Evolutionary conservation across 2,888 invertebrate genomes (phyloP), one percentile per base, ranked within the genome.

Genomic region (Trisateles emortualis): DNA sequence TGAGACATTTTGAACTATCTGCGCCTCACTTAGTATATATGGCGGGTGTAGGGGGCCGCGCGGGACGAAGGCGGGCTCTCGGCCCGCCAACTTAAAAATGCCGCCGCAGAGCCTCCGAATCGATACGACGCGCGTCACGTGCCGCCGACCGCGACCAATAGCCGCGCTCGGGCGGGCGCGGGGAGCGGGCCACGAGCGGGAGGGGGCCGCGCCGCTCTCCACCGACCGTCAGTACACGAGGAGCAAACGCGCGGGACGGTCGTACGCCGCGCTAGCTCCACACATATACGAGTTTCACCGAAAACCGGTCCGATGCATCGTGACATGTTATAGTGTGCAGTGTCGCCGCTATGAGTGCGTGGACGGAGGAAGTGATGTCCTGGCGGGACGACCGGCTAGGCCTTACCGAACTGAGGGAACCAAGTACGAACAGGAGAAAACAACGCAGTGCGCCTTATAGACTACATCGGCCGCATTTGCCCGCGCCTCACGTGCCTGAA

Each of bases 101-200:
- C 95, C 95, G 95, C 95, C 95, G 95, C 95, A 93, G 94, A 94
- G 94, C 94, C 94, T 94, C 94, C 95, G 95, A 95, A 96, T 95
- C 95, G 95, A 96, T 95, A 95, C 94, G 94, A 75, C 94, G 93
- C 88, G 90, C 90, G 93, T 95, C 95, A 95, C 95, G 95, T 95
- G 95, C 90, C 84, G 90, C 76, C 89, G 84, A 84, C 86, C 86
- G 85, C 88, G 85, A 87, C 92, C 91, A 91, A 90, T 91, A 78
- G 84, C 79, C 83, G 85, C 81, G 79, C 82, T 81, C 78, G 83
- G 85, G 80, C 79, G 77, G 83, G 79, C 78, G 82, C 81, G 81
- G 79, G 78, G 81, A 41, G 58, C 86, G 76, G 70, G 78, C 76
- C 77, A 79, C 77, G 81, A 43, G 58, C 86, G 76, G 69, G 78